phyloP scores from a whole-genome alignment of 2,113 vertebrate genomes.

The Cnemophilus loriae region DNA sequence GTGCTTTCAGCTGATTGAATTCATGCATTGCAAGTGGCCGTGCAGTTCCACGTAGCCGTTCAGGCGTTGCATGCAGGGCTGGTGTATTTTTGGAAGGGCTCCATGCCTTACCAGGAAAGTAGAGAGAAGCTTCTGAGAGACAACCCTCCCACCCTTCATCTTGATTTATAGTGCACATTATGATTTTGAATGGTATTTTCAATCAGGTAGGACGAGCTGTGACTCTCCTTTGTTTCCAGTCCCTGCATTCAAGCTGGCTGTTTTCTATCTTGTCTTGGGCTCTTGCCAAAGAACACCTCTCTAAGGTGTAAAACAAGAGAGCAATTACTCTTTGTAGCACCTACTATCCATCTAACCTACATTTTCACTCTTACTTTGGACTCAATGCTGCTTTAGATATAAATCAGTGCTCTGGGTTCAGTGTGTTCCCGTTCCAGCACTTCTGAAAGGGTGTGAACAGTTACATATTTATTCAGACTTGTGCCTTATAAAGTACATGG shows the following conservation, averaged over 20 bases:
- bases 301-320: not conserved
- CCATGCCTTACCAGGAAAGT: not conserved
- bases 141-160: not conserved
- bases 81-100: not conserved
- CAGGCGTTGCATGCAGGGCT: not conserved
- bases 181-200: not conserved
- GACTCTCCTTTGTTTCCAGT: not conserved
- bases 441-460: slow-evolving; percentile 29
- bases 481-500: slow-evolving; percentile 1
- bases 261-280: not conserved
- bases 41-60: rapidly evolving
- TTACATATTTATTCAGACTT: slow-evolving; percentile 44
- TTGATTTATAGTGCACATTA: not conserved
- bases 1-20: not conserved
- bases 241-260: not conserved
- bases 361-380: not conserved
- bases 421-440: not conserved
- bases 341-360: not conserved
- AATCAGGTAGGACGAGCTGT: not conserved
- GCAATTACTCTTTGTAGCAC: not conserved
- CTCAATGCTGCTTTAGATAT: not conserved
- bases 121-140: not conserved
- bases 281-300: not conserved
- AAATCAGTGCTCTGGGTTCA: slow-evolving; percentile 34
- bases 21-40: not conserved